Conservation (phyloP, 2,113 vertebrate species). For the Myodes glareolus region DNA sequence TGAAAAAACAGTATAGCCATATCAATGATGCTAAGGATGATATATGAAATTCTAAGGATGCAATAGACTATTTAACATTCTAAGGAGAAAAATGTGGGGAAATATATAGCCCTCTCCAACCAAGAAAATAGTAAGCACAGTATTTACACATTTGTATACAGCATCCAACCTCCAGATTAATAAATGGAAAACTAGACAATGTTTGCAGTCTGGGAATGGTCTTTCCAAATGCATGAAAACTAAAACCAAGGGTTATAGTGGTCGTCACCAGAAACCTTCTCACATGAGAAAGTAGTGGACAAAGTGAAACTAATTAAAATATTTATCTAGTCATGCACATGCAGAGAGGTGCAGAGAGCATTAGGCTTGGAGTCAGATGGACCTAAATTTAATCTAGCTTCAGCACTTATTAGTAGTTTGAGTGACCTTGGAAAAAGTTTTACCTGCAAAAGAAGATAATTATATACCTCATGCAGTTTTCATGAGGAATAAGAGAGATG, state of each 20-base stretch:
- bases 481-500: conserved; percentile 45
- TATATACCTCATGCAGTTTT: conserved; percentile 41
- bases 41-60: neutral
- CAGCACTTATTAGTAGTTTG: conserved; percentile 32
- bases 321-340: conserved; percentile 59
- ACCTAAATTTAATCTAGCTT: conserved; percentile 61
- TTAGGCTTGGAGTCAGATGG: conserved; percentile 34
- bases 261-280: conserved; percentile 14
- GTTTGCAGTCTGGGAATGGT: neutral
- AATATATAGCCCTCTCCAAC: neutral
- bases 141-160: neutral
- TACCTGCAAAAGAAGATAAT: conserved; percentile 48
- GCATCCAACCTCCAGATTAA: neutral
- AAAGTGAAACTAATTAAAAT: conserved; percentile 66
- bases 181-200: neutral
- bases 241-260: conserved; percentile 29
- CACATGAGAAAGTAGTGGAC: conserved; percentile 15
- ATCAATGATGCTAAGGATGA: neutral
- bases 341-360: conserved; percentile 43
- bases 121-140: neutral
- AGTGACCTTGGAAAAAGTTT: conserved; percentile 58
- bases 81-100: neutral
- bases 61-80: neutral
- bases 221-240: conserved; percentile 43
- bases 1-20: neutral